Evolutionary conservation across 2,888 invertebrate species (phyloP), one percentile per base, ranked within the genome.

Genomic region (Incurvaria masculella): DNA sequence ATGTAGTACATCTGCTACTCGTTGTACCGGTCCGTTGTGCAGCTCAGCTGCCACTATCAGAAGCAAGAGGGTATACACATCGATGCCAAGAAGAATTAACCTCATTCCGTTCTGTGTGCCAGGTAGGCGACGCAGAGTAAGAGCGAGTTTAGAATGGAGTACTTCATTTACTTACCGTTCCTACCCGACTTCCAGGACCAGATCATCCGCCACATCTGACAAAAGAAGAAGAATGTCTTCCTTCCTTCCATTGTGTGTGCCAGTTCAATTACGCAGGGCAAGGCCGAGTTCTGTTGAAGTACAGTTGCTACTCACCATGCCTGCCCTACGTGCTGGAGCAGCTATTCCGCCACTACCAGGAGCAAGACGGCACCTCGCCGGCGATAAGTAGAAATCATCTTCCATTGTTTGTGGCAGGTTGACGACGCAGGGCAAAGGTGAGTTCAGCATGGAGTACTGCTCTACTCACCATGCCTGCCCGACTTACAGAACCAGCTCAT

Each of bases 281-380:
- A 99, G 69, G 99, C 99, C 4, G 99, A 99, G 70, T 99, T 91
- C 69, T 89, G 91, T 10, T 99, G 99, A 99, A 99, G 65, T 99
- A 97, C 70, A 83, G 87, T 18, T 79, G 94, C 27, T 96, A 96
- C 66, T 88, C 91, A 1, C 94, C 95, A 0, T 89, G 91, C 60
- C 57, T 86, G 41, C 83, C 85, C 0, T 89, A 89, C 1, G 74
- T 92, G 0, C 93, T 94, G 63, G 88, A 92, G 16, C 83, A 86
- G 63, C 64, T 96, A n/a, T 82, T 94, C 33, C 72, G 82, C 27
- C 83, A 86, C 49, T 88, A 89, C 66, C 89, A 91, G 64, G 84
- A 86, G 56, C 73, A 72, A 2, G 80, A 81, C 68, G 83, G 85
- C 4, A 55, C 10, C 61, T 82, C 11, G 69, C 81, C 2, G 82